Percentiles rank a stretch among this genome's conserved stretches.
These are phyloP conservation scores for Leptopilina drosophilae DNA, from an alignment of 2,888 invertebrate genomes.

Conservation along the genomic window DNA sequence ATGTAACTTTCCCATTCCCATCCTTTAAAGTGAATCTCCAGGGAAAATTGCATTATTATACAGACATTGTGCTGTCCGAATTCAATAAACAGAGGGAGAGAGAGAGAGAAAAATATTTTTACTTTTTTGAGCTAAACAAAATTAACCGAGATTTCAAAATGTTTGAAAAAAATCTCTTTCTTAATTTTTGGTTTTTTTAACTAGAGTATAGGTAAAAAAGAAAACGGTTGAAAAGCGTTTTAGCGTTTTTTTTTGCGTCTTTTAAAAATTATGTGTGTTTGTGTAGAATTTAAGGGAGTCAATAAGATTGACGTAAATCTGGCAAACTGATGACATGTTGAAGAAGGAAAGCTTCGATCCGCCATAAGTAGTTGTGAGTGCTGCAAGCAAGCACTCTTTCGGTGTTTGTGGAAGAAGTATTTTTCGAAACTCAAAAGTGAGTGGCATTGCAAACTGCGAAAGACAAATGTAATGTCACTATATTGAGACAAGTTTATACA, in stretches of 20 bases:
- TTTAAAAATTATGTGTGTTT: neutral
- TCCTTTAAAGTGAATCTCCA: slow-evolving; percentile 20
- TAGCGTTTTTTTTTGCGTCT: too few relatives aligned
- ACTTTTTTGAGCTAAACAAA: neutral
- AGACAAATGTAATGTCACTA: slow-evolving; percentile 22
- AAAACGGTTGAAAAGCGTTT: too few relatives aligned
- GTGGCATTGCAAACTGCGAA: neutral
- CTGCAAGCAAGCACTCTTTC: slow-evolving; percentile 52
- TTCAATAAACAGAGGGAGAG: slow-evolving; percentile 17
- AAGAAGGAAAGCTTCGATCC: slow-evolving; percentile 52
- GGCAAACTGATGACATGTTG: slow-evolving; percentile 33
- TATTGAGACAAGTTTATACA: neutral
- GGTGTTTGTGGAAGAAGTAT: slow-evolving; percentile 35
- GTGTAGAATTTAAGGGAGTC: neutral
- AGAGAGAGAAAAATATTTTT: neutral
- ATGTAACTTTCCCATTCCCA: slow-evolving; percentile 17
- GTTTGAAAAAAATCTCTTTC: too few relatives aligned
- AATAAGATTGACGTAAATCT: slow-evolving; percentile 1
- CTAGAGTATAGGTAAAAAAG: too few relatives aligned
- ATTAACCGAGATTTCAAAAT: neutral
- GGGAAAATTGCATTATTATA: slow-evolving; percentile 35
- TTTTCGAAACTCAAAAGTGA: neutral
- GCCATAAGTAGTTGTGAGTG: slow-evolving; percentile 64
- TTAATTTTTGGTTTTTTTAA: too few relatives aligned
- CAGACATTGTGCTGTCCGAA: slow-evolving; percentile 2